Percentiles rank a stretch among this genome's conserved stretches.
phyloP scores from a whole-genome alignment of 1,140 invertebrate species.

The Drosophila bifasciata region DNA sequence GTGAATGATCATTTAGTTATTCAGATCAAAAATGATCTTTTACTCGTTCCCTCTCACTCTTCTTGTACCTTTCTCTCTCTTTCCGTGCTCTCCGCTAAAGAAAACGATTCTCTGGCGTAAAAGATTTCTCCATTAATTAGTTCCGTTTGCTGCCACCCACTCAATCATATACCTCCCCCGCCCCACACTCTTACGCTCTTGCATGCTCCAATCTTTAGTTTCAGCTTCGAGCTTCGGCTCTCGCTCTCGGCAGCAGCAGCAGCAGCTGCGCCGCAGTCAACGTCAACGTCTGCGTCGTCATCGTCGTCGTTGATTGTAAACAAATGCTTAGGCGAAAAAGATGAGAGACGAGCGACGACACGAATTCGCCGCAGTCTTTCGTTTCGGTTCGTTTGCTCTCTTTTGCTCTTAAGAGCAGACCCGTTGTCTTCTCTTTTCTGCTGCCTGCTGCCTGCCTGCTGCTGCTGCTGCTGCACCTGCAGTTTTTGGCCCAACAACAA shows the following conservation, averaged over 20 bases:
- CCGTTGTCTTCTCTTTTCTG: slow-evolving; percentile 44
- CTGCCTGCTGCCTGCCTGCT: slow-evolving; percentile 23
- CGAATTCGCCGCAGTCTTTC: slow-evolving; percentile 64
- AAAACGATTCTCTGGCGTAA: slow-evolving; percentile 46
- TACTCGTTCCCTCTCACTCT: not conserved
- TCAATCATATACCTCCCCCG: not conserved
- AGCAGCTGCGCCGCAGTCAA: slow-evolving; percentile 7
- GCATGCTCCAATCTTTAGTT: no score
- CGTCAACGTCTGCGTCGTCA: slow-evolving; percentile 11
- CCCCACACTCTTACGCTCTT: no score
- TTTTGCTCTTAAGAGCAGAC: slow-evolving; percentile 61
- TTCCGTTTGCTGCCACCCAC: slow-evolving; percentile 54
- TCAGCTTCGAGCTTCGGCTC: slow-evolving; percentile 34
- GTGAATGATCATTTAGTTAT: slow-evolving; percentile 1
- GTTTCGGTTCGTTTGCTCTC: slow-evolving; percentile 23
- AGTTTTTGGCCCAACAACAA: slow-evolving; percentile 45
- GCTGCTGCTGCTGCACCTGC: slow-evolving; percentile 60
- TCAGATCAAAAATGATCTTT: not conserved
- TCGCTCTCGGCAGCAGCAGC: slow-evolving; percentile 9
- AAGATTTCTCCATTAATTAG: slow-evolving; percentile 80
- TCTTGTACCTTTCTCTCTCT: not conserved
- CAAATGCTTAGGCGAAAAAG: slow-evolving; percentile 61
- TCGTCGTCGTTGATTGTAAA: slow-evolving; percentile 48
- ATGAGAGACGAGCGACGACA: slow-evolving; percentile 34
- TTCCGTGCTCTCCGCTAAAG: slow-evolving; percentile 8